These are phyloP conservation scores for Dasyurus viverrinus DNA, from an alignment of 2,113 vertebrate genomes.

Conservation along the genomic window DNA sequence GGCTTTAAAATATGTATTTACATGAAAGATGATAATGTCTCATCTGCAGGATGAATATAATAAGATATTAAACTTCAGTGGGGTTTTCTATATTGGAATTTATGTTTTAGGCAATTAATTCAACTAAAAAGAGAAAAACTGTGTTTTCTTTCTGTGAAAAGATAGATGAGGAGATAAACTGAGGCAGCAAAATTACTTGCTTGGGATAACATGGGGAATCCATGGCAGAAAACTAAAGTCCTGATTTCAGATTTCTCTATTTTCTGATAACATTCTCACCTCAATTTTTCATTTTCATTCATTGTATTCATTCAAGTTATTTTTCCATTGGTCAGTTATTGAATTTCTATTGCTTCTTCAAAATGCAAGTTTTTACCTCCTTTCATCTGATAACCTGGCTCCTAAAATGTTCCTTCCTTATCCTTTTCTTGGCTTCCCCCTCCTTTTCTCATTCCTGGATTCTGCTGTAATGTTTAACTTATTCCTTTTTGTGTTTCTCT, in stretches of 20 bases:
- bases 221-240: neutral
- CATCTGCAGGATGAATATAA: neutral
- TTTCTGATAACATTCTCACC: neutral
- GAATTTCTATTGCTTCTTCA: neutral
- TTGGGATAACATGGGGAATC: neutral
- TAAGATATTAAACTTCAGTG: neutral
- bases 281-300: neutral
- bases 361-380: neutral
- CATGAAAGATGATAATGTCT: neutral
- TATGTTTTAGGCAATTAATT: neutral
- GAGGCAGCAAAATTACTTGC: neutral
- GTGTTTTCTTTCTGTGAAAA: neutral
- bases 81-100: slow-evolving; percentile 27
- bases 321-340: neutral
- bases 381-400: neutral
- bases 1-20: slow-evolving; percentile 25
- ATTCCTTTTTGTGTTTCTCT: neutral
- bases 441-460: slow-evolving; percentile 6
- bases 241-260: neutral
- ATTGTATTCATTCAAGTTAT: slow-evolving; percentile 10
- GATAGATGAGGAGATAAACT: neutral
- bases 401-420: neutral
- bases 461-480: slow-evolving; percentile 29
- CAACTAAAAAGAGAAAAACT: neutral
- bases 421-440: neutral